These are phyloP conservation scores for Drosophila ogumai DNA, from an alignment of 1,140 invertebrate genomes.

Conservation along the genomic window DNA sequence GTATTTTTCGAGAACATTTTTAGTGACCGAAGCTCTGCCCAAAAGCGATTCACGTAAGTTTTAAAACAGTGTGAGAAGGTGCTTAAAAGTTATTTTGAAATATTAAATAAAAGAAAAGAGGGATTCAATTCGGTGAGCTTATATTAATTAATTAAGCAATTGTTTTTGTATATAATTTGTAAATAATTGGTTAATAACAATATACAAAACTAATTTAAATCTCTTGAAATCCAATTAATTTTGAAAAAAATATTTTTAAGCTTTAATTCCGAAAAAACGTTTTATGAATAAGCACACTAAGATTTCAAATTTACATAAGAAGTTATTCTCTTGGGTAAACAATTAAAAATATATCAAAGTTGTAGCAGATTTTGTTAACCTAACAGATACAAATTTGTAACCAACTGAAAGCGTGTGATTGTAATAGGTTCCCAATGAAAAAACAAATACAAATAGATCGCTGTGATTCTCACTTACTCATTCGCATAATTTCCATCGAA, in stretches of 20 bases:
- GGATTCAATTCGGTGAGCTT: too few relatives aligned
- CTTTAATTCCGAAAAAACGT: too few relatives aligned
- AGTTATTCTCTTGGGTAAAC: background rate
- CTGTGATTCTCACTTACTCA: constrained; percentile 8
- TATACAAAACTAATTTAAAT: too few relatives aligned
- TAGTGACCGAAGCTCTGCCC: background rate
- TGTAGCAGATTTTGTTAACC: background rate
- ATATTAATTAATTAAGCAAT: too few relatives aligned
- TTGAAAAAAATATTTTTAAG: too few relatives aligned
- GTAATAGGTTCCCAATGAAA: background rate
- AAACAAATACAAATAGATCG: background rate
- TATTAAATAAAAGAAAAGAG: background rate
- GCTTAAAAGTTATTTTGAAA: background rate
- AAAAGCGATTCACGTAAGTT: constrained; percentile 26
- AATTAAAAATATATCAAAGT: too few relatives aligned
- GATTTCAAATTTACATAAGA: background rate
- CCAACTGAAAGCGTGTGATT: background rate
- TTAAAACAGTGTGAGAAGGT: background rate
- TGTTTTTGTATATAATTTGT: too few relatives aligned
- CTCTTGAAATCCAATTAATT: too few relatives aligned
- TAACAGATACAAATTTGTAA: background rate
- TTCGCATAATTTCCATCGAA: background rate
- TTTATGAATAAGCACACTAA: background rate
- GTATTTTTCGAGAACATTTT: constrained; percentile 20
- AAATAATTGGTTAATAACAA: too few relatives aligned